Evolutionary conservation across 2,888 invertebrate species (phyloP), one percentile per base, ranked within the genome.

Genomic region (Leptopilina myrica): DNA sequence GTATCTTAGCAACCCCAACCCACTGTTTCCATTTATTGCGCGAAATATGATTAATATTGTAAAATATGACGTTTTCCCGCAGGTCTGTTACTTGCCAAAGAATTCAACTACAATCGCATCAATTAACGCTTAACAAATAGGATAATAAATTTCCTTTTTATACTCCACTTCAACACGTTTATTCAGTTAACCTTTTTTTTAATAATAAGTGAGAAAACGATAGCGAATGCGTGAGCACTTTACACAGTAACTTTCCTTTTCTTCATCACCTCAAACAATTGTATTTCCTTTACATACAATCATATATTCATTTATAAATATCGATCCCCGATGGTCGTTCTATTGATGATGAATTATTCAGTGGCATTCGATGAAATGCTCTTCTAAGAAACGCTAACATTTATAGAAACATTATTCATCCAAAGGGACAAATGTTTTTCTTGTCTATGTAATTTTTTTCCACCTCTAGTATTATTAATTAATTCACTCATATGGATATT

Each of bases 11-110:
- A 89, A 89, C 89, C 86, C 82, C 77, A 84, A 79, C 85, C 83
- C 78, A 78, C 46, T 67, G 81, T 73, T 84, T 81, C 85, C 85
- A 86, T 89, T 90, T 89, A 89, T 89, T 90, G 87, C 89, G 82
- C 89, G 83, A 81, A 83, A 83, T 86, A 88, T 90, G 89, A 90
- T 90, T 89, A 89, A 90, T 90, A 89, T 85, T 88, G 84, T 88
- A 87, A 89, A 89, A 89, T 89, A 89, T 88, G 80, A 81, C 84
- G 76, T 81, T 76, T 76, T 67, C 26, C 76, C 62, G 66, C 79
- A 40, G 67, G 26, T 69, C 53, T 53, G 9, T 14, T 46, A 33
- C 33, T 33, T 33, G 33, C 33, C 33, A 33, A 33, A 33, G 33
- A 33, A 33, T 33, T 15, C 65, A 66, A 20, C 7, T 9, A n/a